Percentiles rank a stretch among this genome's conserved stretches.
Evolutionary conservation across 2,113 vertebrate species (phyloP).

Genomic region (Esox niger): DNA sequence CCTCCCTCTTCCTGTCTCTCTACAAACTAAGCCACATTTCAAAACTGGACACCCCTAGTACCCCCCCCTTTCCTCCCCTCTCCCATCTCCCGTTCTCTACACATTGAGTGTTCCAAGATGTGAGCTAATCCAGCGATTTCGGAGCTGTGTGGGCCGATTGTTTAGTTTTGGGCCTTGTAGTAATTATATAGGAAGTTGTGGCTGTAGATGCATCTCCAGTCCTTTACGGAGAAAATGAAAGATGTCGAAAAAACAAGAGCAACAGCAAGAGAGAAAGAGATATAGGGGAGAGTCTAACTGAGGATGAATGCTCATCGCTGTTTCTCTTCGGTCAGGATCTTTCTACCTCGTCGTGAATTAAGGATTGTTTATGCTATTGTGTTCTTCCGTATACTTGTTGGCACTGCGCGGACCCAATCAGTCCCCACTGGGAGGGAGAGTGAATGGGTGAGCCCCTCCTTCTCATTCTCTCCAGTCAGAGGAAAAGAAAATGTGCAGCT

Average conservation of each 20-base stretch:
- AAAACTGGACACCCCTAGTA: conserved; percentile 30
- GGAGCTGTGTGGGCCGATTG: conserved; percentile 70
- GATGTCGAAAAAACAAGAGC: conserved; percentile 13
- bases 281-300: neutral
- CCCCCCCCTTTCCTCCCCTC: neutral
- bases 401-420: conserved; percentile 48
- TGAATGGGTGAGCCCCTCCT: conserved; percentile 21
- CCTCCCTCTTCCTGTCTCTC: conserved; percentile 71
- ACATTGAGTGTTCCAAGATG: conserved; percentile 72
- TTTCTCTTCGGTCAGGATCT: conserved; percentile 27
- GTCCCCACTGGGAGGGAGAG: conserved; percentile 39
- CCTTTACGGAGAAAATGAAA: conserved; percentile 18
- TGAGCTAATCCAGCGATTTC: conserved; percentile 69
- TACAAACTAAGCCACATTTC: conserved; percentile 63
- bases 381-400: conserved; percentile 24
- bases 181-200: conserved; percentile 77
- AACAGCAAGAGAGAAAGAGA: conserved; percentile 5
- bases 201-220: conserved; percentile 55
- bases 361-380: conserved; percentile 46
- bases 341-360: conserved; percentile 63
- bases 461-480: conserved; percentile 21
- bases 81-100: conserved; percentile 32
- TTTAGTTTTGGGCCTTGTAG: conserved; percentile 71
- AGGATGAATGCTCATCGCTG: too few species aligned
- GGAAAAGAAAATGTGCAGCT: conserved; percentile 60